These are phyloP conservation scores for Coleophora deauratella DNA, from an alignment of 2,888 invertebrate species.

Conservation along the genomic window DNA sequence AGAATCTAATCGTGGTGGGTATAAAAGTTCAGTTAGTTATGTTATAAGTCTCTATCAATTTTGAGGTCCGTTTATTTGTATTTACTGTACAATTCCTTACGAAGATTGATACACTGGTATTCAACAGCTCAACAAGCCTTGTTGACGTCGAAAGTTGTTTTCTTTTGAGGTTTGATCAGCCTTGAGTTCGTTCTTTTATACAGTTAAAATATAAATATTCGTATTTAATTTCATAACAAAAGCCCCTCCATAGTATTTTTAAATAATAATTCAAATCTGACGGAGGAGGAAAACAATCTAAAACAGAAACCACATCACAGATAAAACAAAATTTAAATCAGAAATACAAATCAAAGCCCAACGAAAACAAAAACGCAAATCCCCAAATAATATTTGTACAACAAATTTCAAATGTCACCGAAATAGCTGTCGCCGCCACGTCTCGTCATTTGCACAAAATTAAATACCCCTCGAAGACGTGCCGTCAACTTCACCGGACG, in stretches of 20 bases:
- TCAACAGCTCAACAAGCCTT: too few species aligned
- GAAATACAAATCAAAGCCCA: background rate
- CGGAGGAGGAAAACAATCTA: background rate
- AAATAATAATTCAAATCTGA: conserved; percentile 3
- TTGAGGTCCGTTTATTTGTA: too few species aligned
- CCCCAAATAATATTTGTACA: conserved; percentile 10
- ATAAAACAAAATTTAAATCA: background rate
- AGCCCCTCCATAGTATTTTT: too few species aligned
- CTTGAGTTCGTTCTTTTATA: too few species aligned
- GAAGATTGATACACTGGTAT: too few species aligned
- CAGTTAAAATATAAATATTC: too few species aligned
- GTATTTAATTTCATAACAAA: too few species aligned
- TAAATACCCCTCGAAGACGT: conserved; percentile 59
- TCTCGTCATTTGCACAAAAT: conserved; percentile 67
- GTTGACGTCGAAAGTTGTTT: too few species aligned
- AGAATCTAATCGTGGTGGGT: background rate
- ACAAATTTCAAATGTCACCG: conserved; percentile 17
- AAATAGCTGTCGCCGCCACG: conserved; percentile 24
- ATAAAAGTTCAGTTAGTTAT: background rate
- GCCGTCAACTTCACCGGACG: conserved; percentile 35
- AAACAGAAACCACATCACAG: background rate
- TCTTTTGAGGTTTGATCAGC: too few species aligned
- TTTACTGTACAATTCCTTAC: too few species aligned
- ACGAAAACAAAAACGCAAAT: conserved; percentile 3
- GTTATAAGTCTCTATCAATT: conserved; percentile 4